Conservation (phyloP, 2,888 invertebrate species). For the Perithous albicinctus region DNA sequence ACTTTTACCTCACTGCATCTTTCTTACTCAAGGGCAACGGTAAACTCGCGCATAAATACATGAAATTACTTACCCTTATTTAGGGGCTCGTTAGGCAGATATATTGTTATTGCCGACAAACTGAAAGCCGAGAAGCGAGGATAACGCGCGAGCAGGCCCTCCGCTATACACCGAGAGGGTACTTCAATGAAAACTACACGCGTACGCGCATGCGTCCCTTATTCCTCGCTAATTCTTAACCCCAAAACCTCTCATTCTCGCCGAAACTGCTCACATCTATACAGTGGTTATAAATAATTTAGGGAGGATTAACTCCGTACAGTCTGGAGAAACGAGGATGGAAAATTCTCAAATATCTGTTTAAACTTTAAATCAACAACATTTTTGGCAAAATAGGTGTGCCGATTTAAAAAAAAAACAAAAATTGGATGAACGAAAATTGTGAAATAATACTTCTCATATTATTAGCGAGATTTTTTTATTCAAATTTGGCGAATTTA, state of each 20-base stretch:
- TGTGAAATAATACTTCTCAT: no score
- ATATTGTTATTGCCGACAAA: slow-evolving; percentile 83
- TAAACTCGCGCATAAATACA: slow-evolving; percentile 84
- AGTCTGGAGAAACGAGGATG: background rate
- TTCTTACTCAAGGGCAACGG: slow-evolving; percentile 55
- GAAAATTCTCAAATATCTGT: background rate
- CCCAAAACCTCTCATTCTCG: slow-evolving; percentile 29
- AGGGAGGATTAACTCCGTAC: background rate
- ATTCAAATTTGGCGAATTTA: background rate
- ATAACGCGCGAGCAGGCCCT: slow-evolving; percentile 25
- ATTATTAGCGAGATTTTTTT: no score
- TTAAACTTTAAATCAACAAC: no score
- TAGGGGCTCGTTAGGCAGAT: slow-evolving; percentile 84
- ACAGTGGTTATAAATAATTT: background rate
- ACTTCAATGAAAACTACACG: slow-evolving; percentile 33
- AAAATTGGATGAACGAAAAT: no score
- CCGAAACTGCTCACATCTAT: slow-evolving; percentile 12
- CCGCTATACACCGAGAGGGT: background rate
- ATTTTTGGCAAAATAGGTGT: no score
- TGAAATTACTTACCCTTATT: slow-evolving; percentile 84
- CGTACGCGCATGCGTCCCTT: slow-evolving; percentile 29
- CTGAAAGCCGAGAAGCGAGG: slow-evolving; percentile 71
- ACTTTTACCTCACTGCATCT: slow-evolving; percentile 33
- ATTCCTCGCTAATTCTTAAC: slow-evolving; percentile 41
- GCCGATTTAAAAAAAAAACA: no score